Percentiles rank a stretch among this genome's conserved stretches.
Evolutionary conservation across 2,797 vertebrate species (phyloP).

Genomic region (Esox masquinongy): DNA sequence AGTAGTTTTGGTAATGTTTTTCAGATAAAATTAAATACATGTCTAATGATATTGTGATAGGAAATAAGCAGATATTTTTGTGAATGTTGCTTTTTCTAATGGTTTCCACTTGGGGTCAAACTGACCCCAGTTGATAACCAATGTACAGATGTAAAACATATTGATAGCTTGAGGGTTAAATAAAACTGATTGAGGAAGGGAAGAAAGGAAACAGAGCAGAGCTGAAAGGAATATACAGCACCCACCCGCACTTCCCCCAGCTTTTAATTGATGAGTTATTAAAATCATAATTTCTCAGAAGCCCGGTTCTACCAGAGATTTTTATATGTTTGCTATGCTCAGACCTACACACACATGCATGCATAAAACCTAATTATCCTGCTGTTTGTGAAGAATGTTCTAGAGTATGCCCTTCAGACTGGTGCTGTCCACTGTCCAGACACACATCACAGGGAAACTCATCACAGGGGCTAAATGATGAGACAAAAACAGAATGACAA

Average conservation of each 20-base stretch:
- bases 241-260: conserved; percentile 36
- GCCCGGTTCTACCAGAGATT: conserved; percentile 65
- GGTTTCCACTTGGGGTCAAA: no score
- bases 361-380: conserved; percentile 21
- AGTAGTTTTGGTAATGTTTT: no score
- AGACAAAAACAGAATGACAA: conserved; percentile 1
- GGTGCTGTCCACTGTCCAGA: background rate
- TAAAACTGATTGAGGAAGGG: conserved; percentile 8
- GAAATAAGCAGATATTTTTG: no score
- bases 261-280: conserved; percentile 69
- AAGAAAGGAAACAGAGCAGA: conserved; percentile 36
- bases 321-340: no score
- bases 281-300: conserved; percentile 67
- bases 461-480: background rate
- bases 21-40: no score
- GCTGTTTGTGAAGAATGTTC: conserved; percentile 26
- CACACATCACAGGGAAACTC: background rate
- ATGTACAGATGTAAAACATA: no score
- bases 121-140: no score
- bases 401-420: conserved; percentile 41
- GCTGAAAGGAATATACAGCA: conserved; percentile 15
- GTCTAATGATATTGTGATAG: no score
- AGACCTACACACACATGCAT: background rate
- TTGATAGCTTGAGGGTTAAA: conserved; percentile 10
- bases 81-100: no score